Conservation (phyloP, 1,140 invertebrate species). For the Bathynomus jamesi region DNA sequence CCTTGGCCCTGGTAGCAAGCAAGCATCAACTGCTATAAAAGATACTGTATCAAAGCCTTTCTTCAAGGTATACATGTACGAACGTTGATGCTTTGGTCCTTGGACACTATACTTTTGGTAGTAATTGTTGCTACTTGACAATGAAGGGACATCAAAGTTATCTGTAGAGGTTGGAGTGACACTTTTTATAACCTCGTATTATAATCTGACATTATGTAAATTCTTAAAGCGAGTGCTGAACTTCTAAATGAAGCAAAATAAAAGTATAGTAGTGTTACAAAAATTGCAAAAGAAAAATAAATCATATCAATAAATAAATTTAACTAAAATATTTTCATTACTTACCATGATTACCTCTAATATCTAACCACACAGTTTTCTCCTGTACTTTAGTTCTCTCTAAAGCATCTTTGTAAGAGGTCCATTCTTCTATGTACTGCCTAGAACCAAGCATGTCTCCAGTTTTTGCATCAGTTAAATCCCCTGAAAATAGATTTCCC, state of each 20-base stretch:
- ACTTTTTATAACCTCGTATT: too few relatives aligned
- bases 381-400: conserved; percentile 57
- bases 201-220: too few relatives aligned
- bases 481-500: conserved; percentile 62
- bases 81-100: conserved; percentile 59
- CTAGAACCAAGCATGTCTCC: conserved; percentile 67
- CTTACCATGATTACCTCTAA: conserved; percentile 89
- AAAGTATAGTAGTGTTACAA: neutral
- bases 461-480: conserved; percentile 82
- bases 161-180: conserved; percentile 55
- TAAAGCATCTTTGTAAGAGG: conserved; percentile 64
- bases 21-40: conserved; percentile 83
- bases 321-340: neutral
- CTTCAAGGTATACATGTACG: conserved; percentile 63
- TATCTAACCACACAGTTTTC: conserved; percentile 77
- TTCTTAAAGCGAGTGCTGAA: too few relatives aligned
- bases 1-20: conserved; percentile 70
- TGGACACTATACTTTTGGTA: conserved; percentile 74
- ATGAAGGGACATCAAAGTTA: conserved; percentile 57
- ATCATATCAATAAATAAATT: neutral
- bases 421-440: conserved; percentile 78
- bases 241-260: neutral
- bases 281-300: neutral
- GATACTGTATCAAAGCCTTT: conserved; percentile 54
- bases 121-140: conserved; percentile 51